A percentile compares a stretch with the other conserved stretches of the same genome.
phyloP scores from a whole-genome alignment of 1,140 invertebrate genomes.

The Drosophila varians region DNA sequence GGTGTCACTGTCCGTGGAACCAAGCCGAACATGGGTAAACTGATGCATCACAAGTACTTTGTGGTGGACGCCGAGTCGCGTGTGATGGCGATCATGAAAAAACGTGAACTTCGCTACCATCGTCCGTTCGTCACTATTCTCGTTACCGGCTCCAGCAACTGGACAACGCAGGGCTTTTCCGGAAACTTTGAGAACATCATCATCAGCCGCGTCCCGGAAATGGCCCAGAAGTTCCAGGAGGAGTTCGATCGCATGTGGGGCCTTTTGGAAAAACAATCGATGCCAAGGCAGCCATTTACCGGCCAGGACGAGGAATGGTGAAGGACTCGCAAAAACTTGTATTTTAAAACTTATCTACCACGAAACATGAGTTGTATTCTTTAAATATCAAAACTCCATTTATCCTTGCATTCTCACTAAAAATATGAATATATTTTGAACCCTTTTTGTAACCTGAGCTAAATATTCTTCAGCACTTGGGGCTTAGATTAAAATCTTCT shows the following conservation, averaged over 20 bases:
- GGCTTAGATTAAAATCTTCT: neutral
- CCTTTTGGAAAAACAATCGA: too few species aligned
- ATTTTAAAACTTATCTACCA: too few species aligned
- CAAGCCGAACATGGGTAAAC: too few species aligned
- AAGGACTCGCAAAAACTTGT: too few species aligned
- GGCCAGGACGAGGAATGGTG: too few species aligned
- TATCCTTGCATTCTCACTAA: too few species aligned
- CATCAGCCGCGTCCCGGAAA: constrained; percentile 27
- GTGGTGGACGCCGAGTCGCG: constrained; percentile 51
- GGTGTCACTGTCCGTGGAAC: constrained; percentile 59
- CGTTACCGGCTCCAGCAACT: constrained; percentile 66
- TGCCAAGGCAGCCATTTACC: too few species aligned
- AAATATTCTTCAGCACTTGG: neutral
- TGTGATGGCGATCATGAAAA: constrained; percentile 25
- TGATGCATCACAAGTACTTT: constrained; percentile 80
- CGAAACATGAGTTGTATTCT: too few species aligned
- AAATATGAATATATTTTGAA: too few species aligned
- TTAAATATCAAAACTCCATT: too few species aligned
- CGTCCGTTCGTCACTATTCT: constrained; percentile 7
- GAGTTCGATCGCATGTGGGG: constrained; percentile 74
- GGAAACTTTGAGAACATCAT: constrained; percentile 71
- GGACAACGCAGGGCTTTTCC: constrained; percentile 55
- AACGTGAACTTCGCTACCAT: neutral
- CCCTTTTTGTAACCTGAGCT: neutral
- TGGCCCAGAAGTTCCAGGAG: constrained; percentile 25